phyloP scores from a whole-genome alignment of 2,888 invertebrate genomes.

The Tetragonula carbonaria region DNA sequence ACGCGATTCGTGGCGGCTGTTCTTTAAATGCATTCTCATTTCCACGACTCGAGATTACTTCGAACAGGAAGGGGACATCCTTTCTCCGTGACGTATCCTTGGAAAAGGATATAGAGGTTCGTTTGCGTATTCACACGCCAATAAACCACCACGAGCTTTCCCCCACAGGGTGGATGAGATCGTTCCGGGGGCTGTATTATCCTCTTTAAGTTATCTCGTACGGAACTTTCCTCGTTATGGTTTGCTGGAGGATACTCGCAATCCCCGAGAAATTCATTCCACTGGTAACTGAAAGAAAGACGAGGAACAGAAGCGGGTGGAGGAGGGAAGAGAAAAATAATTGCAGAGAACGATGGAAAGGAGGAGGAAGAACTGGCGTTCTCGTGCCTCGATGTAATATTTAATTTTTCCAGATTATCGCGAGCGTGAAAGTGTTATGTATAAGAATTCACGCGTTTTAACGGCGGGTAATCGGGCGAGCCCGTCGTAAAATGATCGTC shows the following conservation, averaged over 20 bases:
- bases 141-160: background rate
- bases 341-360: constrained; percentile 1
- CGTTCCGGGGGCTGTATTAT: constrained; percentile 19
- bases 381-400: constrained; percentile 18
- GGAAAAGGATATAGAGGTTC: background rate
- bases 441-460: constrained; percentile 2
- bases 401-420: constrained; percentile 43
- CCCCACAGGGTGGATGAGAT: background rate
- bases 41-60: background rate
- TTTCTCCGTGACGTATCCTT: background rate
- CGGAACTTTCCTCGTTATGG: constrained; percentile 54
- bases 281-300: constrained; percentile 13
- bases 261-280: constrained; percentile 43
- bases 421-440: constrained; percentile 4
- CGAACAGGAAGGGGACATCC: background rate
- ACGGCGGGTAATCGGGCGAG: constrained; percentile 17
- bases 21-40: background rate
- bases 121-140: constrained; percentile 23
- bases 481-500: constrained; percentile 36
- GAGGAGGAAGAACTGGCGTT: background rate
- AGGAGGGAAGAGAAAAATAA: constrained; percentile 2
- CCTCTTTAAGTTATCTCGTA: constrained; percentile 36
- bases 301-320: too few relatives aligned
- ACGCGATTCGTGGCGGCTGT: background rate
- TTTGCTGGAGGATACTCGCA: constrained; percentile 33